Percentiles rank a stretch among this genome's conserved stretches.
These are phyloP conservation scores for Enteromius viviparus DNA, from an alignment of 2,797 vertebrate species.

Conservation along the genomic window DNA sequence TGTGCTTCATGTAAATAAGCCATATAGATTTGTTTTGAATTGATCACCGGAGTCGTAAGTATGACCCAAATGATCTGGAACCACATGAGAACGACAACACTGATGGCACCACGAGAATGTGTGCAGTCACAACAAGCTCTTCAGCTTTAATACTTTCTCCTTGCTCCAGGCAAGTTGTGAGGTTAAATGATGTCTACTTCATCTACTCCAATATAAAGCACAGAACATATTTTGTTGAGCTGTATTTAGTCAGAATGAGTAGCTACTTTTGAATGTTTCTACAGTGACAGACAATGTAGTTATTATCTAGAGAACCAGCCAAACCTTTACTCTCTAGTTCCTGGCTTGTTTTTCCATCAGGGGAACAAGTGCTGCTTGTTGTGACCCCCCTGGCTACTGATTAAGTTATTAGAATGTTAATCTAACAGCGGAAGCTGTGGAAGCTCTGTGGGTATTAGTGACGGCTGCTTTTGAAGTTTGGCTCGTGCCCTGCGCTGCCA, in stretches of 20 bases:
- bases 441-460: constrained; percentile 38
- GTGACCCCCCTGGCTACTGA: constrained; percentile 29
- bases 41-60: neutral
- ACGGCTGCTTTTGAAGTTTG: constrained; percentile 36
- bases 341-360: constrained; percentile 3
- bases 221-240: neutral
- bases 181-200: neutral
- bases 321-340: constrained; percentile 12
- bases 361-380: constrained; percentile 22
- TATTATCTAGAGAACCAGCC: neutral
- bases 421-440: constrained; percentile 34
- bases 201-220: neutral
- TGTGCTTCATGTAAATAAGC: neutral
- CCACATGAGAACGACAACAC: neutral
- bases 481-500: neutral
- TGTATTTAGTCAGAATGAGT: neutral
- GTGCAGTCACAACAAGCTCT: neutral
- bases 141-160: neutral
- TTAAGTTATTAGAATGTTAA: constrained; percentile 49
- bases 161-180: neutral
- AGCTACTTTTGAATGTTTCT: neutral
- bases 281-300: neutral
- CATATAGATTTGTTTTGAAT: neutral
- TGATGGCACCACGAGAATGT: neutral
- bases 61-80: neutral